phyloP scores from a whole-genome alignment of 2,888 invertebrate genomes.

The Horisme vitalbata region DNA sequence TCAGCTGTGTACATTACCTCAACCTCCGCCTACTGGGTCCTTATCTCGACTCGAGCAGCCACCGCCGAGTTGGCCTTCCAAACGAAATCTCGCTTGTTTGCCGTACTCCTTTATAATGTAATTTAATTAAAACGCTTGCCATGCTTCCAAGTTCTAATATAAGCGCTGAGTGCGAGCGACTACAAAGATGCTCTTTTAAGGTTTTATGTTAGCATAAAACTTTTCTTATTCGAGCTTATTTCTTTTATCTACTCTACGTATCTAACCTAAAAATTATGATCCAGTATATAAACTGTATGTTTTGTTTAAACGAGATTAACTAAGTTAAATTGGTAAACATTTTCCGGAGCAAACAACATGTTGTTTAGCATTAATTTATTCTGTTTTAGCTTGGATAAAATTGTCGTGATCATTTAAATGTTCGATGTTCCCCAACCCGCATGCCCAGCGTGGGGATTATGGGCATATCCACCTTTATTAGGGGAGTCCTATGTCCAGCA shows the following conservation, averaged over 20 bases:
- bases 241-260: slow-evolving; percentile 16
- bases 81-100: slow-evolving; percentile 60
- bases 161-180: slow-evolving; percentile 16
- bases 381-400: background rate
- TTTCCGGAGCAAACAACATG: slow-evolving; percentile 1
- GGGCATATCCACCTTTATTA: no score
- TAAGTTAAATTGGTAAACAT: slow-evolving; percentile 20
- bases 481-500: no score
- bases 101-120: slow-evolving; percentile 54
- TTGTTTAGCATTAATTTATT: slow-evolving; percentile 10
- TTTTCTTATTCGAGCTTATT: slow-evolving; percentile 22
- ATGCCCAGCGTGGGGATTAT: no score
- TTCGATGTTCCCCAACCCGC: no score
- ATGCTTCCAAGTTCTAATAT: slow-evolving; percentile 31
- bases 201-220: slow-evolving; percentile 28
- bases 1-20: slow-evolving; percentile 61
- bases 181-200: slow-evolving; percentile 23
- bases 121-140: slow-evolving; percentile 64
- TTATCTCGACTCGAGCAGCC: slow-evolving; percentile 64
- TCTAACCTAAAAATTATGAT: slow-evolving; percentile 25
- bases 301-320: slow-evolving; percentile 14
- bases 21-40: slow-evolving; percentile 54
- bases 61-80: slow-evolving; percentile 48
- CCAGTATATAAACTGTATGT: slow-evolving; percentile 12
- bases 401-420: slow-evolving; percentile 10